A percentile compares a stretch with the other conserved stretches of the same genome.
Conservation (phyloP, 2,113 vertebrate species). For the Entomyzon cyanotis region DNA sequence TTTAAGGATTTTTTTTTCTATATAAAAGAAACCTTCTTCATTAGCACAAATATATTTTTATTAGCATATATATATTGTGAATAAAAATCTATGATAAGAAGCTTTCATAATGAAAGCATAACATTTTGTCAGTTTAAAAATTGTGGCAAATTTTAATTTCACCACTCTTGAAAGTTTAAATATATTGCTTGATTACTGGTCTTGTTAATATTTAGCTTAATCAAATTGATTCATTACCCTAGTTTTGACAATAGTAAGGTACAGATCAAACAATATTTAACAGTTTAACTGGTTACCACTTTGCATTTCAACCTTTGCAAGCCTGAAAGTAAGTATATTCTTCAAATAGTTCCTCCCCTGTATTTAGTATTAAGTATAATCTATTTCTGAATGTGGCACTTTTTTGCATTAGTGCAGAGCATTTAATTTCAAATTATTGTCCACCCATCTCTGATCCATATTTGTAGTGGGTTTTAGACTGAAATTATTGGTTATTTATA, state of each 20-base stretch:
- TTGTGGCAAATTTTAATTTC: neutral
- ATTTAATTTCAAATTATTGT: neutral
- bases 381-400: neutral
- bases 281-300: neutral
- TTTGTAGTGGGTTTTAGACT: neutral
- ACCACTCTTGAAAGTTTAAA: neutral
- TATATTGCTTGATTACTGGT: neutral
- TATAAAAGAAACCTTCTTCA: neutral
- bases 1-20: neutral
- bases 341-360: neutral
- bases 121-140: neutral
- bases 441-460: neutral
- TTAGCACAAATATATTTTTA: neutral
- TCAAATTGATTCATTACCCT: neutral
- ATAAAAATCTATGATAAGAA: neutral
- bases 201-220: neutral
- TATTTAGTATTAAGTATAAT: neutral
- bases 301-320: neutral
- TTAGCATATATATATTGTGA: neutral
- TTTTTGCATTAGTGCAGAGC: neutral
- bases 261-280: neutral
- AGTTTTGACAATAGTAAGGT: neutral
- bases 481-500: neutral
- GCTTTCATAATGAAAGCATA: neutral
- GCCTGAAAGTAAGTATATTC: neutral